Evolutionary conservation across 2,888 invertebrate genomes (phyloP).

Genomic region (Caenorhabditis sp.): DNA sequence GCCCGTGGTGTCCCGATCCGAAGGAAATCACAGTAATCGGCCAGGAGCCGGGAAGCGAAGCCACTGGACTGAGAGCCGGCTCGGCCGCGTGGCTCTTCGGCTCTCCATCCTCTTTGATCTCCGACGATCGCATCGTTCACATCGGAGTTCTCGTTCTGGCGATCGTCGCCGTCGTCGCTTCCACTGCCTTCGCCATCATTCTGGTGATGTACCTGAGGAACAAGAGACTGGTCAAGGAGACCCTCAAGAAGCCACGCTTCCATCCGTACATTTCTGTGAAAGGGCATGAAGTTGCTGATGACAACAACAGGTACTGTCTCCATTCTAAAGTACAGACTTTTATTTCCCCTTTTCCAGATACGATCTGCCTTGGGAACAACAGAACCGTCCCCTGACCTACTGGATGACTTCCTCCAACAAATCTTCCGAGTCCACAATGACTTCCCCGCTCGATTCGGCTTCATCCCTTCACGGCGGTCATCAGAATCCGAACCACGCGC

Average conservation of each 20-base stretch:
- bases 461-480: constrained; percentile 52
- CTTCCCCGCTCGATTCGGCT: constrained; percentile 64
- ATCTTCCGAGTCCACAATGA: constrained; percentile 61
- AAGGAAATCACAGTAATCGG: constrained; percentile 70
- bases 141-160: constrained; percentile 63
- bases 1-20: constrained; percentile 77
- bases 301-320: constrained; percentile 49
- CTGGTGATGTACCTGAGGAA: constrained; percentile 64
- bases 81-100: constrained; percentile 44
- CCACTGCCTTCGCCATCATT: constrained; percentile 61
- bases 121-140: constrained; percentile 62
- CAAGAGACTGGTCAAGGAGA: constrained; percentile 56
- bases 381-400: constrained; percentile 61
- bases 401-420: constrained; percentile 62
- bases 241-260: constrained; percentile 54
- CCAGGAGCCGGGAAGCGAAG: constrained; percentile 58
- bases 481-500: constrained; percentile 14
- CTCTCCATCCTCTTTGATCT: constrained; percentile 28
- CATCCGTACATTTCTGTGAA: constrained; percentile 63
- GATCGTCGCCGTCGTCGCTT: constrained; percentile 61
- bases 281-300: constrained; percentile 57
- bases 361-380: constrained; percentile 68
- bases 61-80: constrained; percentile 18
- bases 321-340: background rate
- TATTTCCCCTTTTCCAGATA: constrained; percentile 66